phyloP scores from a whole-genome alignment of 2,888 invertebrate genomes.

The Lycia hirtaria region DNA sequence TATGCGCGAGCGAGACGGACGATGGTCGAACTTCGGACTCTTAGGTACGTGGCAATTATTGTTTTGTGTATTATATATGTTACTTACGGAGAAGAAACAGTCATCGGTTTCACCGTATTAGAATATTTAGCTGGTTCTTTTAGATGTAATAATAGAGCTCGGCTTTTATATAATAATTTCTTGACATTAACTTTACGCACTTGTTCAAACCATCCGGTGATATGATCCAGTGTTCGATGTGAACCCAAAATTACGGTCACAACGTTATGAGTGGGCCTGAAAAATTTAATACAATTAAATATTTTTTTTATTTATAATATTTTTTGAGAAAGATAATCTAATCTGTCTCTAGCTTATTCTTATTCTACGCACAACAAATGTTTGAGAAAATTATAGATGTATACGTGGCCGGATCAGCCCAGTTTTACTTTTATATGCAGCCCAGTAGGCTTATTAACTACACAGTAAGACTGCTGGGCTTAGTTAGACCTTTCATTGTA shows the following conservation, averaged over 20 bases:
- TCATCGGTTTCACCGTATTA: conserved; percentile 88
- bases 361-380: too few species aligned
- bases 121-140: conserved; percentile 85
- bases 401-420: too few species aligned
- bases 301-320: background rate
- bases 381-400: too few species aligned
- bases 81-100: conserved; percentile 80
- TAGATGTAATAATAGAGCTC: conserved; percentile 87
- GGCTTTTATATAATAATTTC: conserved; percentile 83
- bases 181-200: conserved; percentile 86
- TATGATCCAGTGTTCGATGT: conserved; percentile 83
- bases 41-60: background rate
- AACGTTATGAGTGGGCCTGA: conserved; percentile 84
- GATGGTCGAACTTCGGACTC: too few species aligned
- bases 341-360: too few species aligned
- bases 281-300: conserved; percentile 35
- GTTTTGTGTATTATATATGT: background rate
- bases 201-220: conserved; percentile 89
- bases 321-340: too few species aligned
- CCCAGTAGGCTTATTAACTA: too few species aligned
- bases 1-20: too few species aligned
- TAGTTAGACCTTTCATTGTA: too few species aligned
- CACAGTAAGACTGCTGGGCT: too few species aligned
- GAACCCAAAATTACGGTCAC: conserved; percentile 89
- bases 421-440: too few species aligned